Evolutionary conservation across 1,140 invertebrate species (phyloP).

Genomic region (Episyrphus balteatus): DNA sequence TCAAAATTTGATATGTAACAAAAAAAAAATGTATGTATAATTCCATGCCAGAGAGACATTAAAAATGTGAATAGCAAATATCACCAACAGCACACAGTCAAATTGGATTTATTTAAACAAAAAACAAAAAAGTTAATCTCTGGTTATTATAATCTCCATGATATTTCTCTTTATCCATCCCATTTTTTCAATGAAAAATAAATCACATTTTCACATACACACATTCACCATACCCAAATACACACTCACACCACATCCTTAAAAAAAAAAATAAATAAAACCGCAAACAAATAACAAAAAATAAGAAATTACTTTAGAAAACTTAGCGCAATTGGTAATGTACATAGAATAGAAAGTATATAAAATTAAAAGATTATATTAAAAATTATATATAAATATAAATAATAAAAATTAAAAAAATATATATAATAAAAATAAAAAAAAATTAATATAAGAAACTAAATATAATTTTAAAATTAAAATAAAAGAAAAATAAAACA

Average conservation of each 20-base stretch:
- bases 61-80: no score
- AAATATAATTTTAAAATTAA: slow-evolving; percentile 11
- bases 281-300: neutral
- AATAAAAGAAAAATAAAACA: slow-evolving; percentile 1
- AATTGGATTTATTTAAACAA: neutral
- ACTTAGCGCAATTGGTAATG: slow-evolving; percentile 36
- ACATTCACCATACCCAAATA: neutral
- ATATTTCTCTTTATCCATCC: no score
- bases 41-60: slow-evolving; percentile 2
- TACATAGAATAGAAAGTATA: slow-evolving; percentile 16
- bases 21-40: slow-evolving; percentile 3
- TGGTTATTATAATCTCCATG: no score
- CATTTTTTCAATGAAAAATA: neutral
- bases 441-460: neutral
- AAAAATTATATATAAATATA: slow-evolving; percentile 13
- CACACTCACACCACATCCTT: neutral
- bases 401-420: slow-evolving; percentile 14
- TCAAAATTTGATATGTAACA: slow-evolving; percentile 22
- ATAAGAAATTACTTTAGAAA: slow-evolving; percentile 25
- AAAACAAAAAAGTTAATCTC: neutral
- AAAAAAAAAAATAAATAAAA: neutral
- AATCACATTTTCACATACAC: neutral
- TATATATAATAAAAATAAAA: slow-evolving; percentile 3
- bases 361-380: slow-evolving; percentile 6
- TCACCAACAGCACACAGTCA: no score